Evolutionary conservation across 23 tunicate genomes (phyloP).

Genomic region (Oikopleura dioica): DNA sequence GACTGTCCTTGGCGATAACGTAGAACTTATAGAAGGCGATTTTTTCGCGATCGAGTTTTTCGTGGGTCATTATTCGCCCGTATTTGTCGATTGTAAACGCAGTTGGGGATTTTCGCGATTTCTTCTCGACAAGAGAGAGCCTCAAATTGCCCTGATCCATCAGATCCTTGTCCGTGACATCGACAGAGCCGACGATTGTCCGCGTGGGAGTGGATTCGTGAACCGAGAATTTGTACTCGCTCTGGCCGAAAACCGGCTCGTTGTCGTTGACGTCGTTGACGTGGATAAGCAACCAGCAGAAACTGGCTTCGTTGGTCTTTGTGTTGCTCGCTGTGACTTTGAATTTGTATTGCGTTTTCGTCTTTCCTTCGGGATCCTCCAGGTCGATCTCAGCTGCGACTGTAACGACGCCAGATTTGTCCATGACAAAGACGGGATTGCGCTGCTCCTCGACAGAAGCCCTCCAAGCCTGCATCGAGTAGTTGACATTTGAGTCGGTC

Average conservation of each 20-base stretch:
- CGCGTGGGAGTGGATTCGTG: conserved; percentile 28
- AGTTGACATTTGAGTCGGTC: not conserved
- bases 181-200: conserved; percentile 23
- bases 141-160: not conserved
- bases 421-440: not conserved
- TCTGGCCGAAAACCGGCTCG: conserved; percentile 30
- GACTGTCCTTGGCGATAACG: not conserved
- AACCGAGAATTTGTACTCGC: conserved; percentile 26
- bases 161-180: conserved; percentile 32
- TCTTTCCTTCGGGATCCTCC: not conserved
- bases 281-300: conserved; percentile 15
- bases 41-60: not conserved
- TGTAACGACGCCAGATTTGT: not conserved
- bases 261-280: conserved; percentile 64
- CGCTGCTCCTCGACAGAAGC: not conserved
- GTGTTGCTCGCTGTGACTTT: not conserved
- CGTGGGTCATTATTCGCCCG: not conserved
- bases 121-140: not conserved
- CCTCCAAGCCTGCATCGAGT: not conserved
- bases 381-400: not conserved
- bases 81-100: not conserved
- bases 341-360: not conserved
- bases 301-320: not conserved
- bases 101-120: not conserved
- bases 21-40: not conserved